These are phyloP conservation scores for Tarsius wallacei DNA, from an alignment of 2,797 vertebrate species.

Conservation along the genomic window DNA sequence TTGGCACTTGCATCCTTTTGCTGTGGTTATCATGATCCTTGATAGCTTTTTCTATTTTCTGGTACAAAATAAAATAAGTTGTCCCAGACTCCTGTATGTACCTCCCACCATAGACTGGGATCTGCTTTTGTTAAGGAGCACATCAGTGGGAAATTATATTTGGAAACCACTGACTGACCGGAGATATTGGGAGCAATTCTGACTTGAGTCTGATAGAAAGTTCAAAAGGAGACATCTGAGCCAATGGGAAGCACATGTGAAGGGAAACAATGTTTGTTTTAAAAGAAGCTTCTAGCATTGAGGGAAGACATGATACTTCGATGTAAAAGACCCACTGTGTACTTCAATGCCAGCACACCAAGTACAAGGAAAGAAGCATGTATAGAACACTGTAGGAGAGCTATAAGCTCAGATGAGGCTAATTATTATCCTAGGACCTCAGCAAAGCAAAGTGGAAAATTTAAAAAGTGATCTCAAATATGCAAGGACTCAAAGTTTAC, in stretches of 20 bases:
- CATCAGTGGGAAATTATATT: not conserved
- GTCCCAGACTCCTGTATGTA: not conserved
- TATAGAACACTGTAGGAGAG: too few species aligned
- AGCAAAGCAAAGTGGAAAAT: not conserved
- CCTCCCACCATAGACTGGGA: not conserved
- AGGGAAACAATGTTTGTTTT: not conserved
- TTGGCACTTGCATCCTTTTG: not conserved
- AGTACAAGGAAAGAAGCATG: not conserved
- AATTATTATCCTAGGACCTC: constrained; percentile 12
- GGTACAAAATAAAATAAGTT: not conserved
- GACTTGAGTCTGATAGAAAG: not conserved
- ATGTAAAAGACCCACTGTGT: not conserved
- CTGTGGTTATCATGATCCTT: not conserved
- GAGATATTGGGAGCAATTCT: not conserved
- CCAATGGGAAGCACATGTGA: not conserved
- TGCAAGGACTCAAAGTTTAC: not conserved
- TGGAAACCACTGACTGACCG: not conserved
- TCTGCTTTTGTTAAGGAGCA: not conserved
- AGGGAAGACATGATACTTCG: not conserved
- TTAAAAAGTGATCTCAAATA: not conserved
- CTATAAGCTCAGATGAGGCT: not conserved
- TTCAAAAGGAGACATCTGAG: not conserved
- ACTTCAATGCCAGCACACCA: not conserved
- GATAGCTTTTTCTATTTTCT: not conserved
- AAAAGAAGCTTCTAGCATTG: not conserved